phyloP scores from a whole-genome alignment of 2,888 invertebrate species.

The Pogonocherus hispidulus region DNA sequence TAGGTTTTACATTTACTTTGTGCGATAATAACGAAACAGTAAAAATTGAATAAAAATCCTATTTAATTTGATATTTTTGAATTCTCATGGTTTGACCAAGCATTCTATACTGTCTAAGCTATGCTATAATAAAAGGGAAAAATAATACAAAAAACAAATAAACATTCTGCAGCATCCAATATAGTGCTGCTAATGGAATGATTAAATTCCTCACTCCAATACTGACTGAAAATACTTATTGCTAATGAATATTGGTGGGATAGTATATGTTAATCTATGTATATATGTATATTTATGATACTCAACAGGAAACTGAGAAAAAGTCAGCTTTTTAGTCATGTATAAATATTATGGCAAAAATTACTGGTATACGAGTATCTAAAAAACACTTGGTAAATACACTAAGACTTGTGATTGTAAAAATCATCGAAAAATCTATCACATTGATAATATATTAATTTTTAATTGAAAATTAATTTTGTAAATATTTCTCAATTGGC shows the following conservation, averaged over 20 bases:
- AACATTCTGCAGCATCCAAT: slow-evolving; percentile 44
- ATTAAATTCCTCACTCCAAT: slow-evolving; percentile 68
- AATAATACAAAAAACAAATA: slow-evolving; percentile 61
- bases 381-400: slow-evolving; percentile 70
- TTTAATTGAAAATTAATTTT: slow-evolving; percentile 55
- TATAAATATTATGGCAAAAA: slow-evolving; percentile 68
- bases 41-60: too few relatives aligned
- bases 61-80: too few relatives aligned
- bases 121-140: slow-evolving; percentile 51
- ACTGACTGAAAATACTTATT: slow-evolving; percentile 71
- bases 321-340: slow-evolving; percentile 60
- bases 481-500: slow-evolving; percentile 41
- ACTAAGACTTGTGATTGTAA: slow-evolving; percentile 75
- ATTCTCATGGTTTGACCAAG: slow-evolving; percentile 31
- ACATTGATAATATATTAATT: slow-evolving; percentile 70
- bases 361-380: slow-evolving; percentile 70
- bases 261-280: slow-evolving; percentile 52
- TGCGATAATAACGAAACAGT: too few relatives aligned
- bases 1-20: too few relatives aligned
- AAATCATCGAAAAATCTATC: slow-evolving; percentile 80
- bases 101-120: slow-evolving; percentile 39
- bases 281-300: slow-evolving; percentile 53
- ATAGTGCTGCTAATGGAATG: slow-evolving; percentile 63
- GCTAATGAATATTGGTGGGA: slow-evolving; percentile 69
- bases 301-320: slow-evolving; percentile 61